phyloP scores from a whole-genome alignment of 2,113 vertebrate species.

The Gobio gobio region DNA sequence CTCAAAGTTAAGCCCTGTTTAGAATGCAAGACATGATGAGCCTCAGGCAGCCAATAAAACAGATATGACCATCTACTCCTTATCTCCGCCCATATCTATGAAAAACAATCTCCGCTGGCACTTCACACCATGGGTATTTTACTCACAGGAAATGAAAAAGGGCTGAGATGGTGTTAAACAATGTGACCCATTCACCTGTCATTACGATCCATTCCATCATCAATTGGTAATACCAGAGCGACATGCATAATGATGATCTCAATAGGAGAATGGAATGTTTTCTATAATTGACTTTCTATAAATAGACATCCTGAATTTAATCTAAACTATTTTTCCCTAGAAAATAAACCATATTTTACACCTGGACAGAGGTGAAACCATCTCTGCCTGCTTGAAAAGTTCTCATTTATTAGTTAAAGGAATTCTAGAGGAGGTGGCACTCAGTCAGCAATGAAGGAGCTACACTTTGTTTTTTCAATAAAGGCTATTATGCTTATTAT shows the following conservation, averaged over 20 bases:
- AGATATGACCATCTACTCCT: slow-evolving; percentile 23
- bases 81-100: slow-evolving; percentile 24
- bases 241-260: not conserved
- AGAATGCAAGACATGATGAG: slow-evolving; percentile 24
- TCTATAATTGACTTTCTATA: not conserved
- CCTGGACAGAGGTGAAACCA: not conserved
- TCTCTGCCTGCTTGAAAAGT: not conserved
- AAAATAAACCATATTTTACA: not conserved
- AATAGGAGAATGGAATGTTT: not conserved
- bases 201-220: slow-evolving; percentile 6
- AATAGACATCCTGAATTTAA: not conserved
- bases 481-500: not conserved
- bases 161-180: slow-evolving; percentile 36
- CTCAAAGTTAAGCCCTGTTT: slow-evolving; percentile 36
- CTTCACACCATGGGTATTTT: slow-evolving; percentile 31
- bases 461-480: not conserved
- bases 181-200: not conserved
- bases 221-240: not conserved
- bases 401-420: not conserved
- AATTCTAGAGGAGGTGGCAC: not conserved
- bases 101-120: slow-evolving; percentile 33
- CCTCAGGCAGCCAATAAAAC: slow-evolving; percentile 20
- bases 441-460: not conserved
- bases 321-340: not conserved
- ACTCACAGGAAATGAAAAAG: slow-evolving; percentile 41